These are phyloP conservation scores for Dendrophyllia cribrosa DNA, from an alignment of 64 coral and sea anemone genomes.

Conservation along the genomic window DNA sequence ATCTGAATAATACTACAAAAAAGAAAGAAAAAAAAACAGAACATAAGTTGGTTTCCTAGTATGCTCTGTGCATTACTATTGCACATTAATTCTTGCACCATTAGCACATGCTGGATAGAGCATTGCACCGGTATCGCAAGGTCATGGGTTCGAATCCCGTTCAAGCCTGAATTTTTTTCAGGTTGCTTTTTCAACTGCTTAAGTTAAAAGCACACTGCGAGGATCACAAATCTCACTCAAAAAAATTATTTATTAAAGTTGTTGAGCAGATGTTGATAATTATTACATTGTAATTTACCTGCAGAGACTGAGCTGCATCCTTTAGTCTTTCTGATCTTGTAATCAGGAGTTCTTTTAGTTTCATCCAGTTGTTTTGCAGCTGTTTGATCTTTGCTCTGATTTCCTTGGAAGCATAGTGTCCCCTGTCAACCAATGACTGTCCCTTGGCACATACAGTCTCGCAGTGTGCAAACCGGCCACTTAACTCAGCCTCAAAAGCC, in stretches of 20 bases:
- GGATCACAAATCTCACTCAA: too few species aligned
- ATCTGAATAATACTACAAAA: slow-evolving; percentile 95
- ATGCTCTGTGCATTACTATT: too few species aligned
- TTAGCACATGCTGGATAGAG: too few species aligned
- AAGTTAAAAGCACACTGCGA: too few species aligned
- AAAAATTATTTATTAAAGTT: too few species aligned
- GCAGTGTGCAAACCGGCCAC: slow-evolving; percentile 79
- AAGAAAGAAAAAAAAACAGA: neutral
- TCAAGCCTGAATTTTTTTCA: too few species aligned
- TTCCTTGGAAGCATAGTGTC: slow-evolving; percentile 92
- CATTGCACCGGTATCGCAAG: too few species aligned
- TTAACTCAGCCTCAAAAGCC: slow-evolving; percentile 84
- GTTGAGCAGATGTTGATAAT: too few species aligned
- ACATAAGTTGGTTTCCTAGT: too few species aligned
- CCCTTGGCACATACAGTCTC: slow-evolving; percentile 82
- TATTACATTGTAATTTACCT: slow-evolving; percentile 64
- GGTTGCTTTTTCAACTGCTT: too few species aligned
- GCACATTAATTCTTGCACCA: too few species aligned
- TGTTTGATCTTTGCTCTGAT: slow-evolving; percentile 97
- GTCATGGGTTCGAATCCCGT: too few species aligned
- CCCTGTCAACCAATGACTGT: slow-evolving; percentile 78
- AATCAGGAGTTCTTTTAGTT: slow-evolving; percentile 77
- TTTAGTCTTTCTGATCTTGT: slow-evolving; percentile 94
- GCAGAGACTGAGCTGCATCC: slow-evolving; percentile 96
- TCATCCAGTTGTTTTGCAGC: slow-evolving; percentile 86